Evolutionary conservation across 2,113 vertebrate genomes (phyloP), one percentile per base, ranked within the genome.

Genomic region (Pyrgilauda ruficollis): DNA sequence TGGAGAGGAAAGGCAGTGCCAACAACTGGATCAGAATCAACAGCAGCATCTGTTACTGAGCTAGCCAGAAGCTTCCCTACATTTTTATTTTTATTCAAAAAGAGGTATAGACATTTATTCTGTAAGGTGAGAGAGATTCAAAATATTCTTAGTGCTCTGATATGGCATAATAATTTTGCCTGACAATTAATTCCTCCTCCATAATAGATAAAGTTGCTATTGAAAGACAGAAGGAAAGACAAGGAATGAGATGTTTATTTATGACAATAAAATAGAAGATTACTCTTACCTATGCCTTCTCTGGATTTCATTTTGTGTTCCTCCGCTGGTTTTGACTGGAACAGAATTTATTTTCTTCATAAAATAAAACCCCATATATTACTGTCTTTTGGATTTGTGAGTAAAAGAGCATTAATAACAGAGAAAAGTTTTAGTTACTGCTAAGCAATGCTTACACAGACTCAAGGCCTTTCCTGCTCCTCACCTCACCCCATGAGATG

Each of bases 401-500:
- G 2, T 4, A 53, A 59, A 76, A 46, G 6, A 53, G 14, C 46
- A 30, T 41, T 46, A 43, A 13, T 27, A 62, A 39, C 9, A 33
- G 0, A 1, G 3, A 21, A n/a, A 6, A 28, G 6, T 33, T 55
- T 41, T 50, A 43, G 19, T 15, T 90, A 7, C 13, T 68, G 14
- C 8, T 24, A 20, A 92, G 35, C 20, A 61, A 19, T 19, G 3
- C 8, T 81, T 59, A 15, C 15, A 30, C 7, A 56, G 15, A 2
- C 3, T 61, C 13, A 66, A 61, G 13, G 8, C 9, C 13, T 61
- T 82, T 82, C 35, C 16, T 33, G 6, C 1, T 69, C n/a, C 30
- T 64, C 16, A n/a, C 2, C 4, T 8, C 3, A 3, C 0, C 1
- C 9, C 7, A 15, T 1, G 2, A 53, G 7, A 0, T 1, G 41